Conservation (phyloP, 2,888 invertebrate species). For the Catocala sponsa region DNA sequence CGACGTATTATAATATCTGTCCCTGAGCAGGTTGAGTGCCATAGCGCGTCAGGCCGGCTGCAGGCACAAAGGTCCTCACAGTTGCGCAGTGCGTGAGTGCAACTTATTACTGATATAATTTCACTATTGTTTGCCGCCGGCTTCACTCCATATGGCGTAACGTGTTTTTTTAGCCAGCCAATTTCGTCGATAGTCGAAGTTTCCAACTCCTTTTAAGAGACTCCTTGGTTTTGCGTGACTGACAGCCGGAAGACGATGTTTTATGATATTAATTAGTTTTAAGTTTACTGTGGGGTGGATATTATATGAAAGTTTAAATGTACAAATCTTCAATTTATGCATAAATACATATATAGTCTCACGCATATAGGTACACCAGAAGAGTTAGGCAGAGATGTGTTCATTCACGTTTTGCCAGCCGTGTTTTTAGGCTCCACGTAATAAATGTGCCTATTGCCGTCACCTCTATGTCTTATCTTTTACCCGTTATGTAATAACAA, state of each 20-base stretch:
- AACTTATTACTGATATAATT: constrained; percentile 86
- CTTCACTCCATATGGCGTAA: constrained; percentile 85
- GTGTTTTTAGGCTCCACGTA: too few relatives aligned
- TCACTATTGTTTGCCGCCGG: constrained; percentile 84
- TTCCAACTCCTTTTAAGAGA: constrained; percentile 61
- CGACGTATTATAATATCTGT: constrained; percentile 24
- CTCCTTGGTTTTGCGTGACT: constrained; percentile 80
- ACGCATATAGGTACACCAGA: too few relatives aligned
- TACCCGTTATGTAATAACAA: background rate
- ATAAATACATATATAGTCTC: too few relatives aligned
- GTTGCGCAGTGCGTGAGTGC: constrained; percentile 82
- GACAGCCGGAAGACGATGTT: constrained; percentile 71
- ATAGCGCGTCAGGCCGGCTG: constrained; percentile 45
- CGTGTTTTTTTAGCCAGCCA: constrained; percentile 75
- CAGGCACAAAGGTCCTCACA: constrained; percentile 63
- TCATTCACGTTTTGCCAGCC: too few relatives aligned
- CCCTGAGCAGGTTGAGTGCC: constrained; percentile 33
- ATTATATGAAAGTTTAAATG: constrained; percentile 46
- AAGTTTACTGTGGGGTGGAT: constrained; percentile 51
- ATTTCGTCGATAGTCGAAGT: constrained; percentile 72
- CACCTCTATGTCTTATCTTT: too few relatives aligned
- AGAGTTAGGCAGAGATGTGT: too few relatives aligned
- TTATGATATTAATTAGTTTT: constrained; percentile 70
- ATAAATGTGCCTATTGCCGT: too few relatives aligned
- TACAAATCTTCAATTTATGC: background rate